A percentile compares a stretch with the other conserved stretches of the same genome.
Evolutionary conservation across 2,888 invertebrate genomes (phyloP).

Genomic region (Eupithecia abbreviata): DNA sequence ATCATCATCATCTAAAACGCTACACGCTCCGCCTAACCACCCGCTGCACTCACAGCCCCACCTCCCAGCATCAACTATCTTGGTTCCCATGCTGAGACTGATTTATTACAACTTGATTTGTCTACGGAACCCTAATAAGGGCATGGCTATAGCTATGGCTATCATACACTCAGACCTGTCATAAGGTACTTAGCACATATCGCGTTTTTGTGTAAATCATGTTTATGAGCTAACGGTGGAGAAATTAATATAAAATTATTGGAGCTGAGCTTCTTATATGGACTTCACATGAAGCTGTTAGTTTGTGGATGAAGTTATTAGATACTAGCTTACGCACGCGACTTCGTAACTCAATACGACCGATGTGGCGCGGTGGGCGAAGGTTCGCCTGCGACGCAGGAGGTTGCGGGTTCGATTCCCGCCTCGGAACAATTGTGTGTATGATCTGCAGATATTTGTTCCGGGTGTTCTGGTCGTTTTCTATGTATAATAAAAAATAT

Average conservation of each 20-base stretch:
- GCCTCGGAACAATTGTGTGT: no score
- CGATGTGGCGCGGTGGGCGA: no score
- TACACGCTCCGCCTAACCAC: conserved; percentile 26
- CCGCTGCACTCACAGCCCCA: conserved; percentile 49
- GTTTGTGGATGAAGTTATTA: background rate
- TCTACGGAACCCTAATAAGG: conserved; percentile 57
- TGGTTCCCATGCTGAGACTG: conserved; percentile 60
- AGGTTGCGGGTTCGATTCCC: no score
- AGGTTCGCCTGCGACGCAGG: no score
- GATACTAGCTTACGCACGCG: background rate
- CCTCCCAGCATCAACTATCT: conserved; percentile 50
- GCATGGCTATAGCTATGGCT: conserved; percentile 30
- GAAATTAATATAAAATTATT: conserved; percentile 2
- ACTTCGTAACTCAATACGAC: background rate
- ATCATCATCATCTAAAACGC: conserved; percentile 18
- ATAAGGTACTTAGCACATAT: conserved; percentile 16
- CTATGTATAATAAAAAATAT: no score
- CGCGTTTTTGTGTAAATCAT: background rate
- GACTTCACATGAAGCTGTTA: background rate
- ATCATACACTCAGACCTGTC: conserved; percentile 26
- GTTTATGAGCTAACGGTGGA: background rate
- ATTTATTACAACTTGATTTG: conserved; percentile 51
- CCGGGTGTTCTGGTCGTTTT: no score
- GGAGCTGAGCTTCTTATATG: background rate
- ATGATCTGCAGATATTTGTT: no score